Evolutionary conservation across 2,888 invertebrate genomes (phyloP).

Genomic region (Palloptera scutellata): DNA sequence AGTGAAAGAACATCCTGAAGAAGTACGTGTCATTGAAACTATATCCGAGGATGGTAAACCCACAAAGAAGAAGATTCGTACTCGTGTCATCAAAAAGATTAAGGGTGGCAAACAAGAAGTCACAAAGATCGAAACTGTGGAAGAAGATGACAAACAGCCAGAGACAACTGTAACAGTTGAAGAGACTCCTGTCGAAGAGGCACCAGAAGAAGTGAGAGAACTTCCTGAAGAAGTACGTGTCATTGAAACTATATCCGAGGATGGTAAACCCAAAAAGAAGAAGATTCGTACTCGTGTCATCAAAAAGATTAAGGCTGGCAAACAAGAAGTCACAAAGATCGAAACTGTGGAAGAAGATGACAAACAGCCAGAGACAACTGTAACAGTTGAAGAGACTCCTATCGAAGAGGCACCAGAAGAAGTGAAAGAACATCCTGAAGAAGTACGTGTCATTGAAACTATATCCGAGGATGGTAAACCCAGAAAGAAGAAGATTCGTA

Average conservation of each 20-base stretch:
- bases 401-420: too few relatives aligned
- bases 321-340: slow-evolving; percentile 45
- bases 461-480: slow-evolving; percentile 38
- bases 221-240: slow-evolving; percentile 45
- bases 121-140: slow-evolving; percentile 37
- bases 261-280: slow-evolving; percentile 45
- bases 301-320: slow-evolving; percentile 44
- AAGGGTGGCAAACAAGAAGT: slow-evolving; percentile 36
- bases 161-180: slow-evolving; percentile 36
- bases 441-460: slow-evolving; percentile 31
- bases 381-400: slow-evolving; percentile 40
- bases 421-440: slow-evolving; percentile 30
- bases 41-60: slow-evolving; percentile 37
- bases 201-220: slow-evolving; percentile 26
- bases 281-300: slow-evolving; percentile 44
- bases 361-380: slow-evolving; percentile 40
- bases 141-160: slow-evolving; percentile 37
- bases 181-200: slow-evolving; percentile 32
- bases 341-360: slow-evolving; percentile 45
- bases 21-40: slow-evolving; percentile 32
- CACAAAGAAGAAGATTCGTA: slow-evolving; percentile 32
- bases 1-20: slow-evolving; percentile 30
- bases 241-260: slow-evolving; percentile 52
- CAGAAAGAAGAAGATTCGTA: slow-evolving; percentile 41
- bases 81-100: slow-evolving; percentile 34